phyloP scores from a whole-genome alignment of 2,888 invertebrate species.

The Ypsolopha scabrella region DNA sequence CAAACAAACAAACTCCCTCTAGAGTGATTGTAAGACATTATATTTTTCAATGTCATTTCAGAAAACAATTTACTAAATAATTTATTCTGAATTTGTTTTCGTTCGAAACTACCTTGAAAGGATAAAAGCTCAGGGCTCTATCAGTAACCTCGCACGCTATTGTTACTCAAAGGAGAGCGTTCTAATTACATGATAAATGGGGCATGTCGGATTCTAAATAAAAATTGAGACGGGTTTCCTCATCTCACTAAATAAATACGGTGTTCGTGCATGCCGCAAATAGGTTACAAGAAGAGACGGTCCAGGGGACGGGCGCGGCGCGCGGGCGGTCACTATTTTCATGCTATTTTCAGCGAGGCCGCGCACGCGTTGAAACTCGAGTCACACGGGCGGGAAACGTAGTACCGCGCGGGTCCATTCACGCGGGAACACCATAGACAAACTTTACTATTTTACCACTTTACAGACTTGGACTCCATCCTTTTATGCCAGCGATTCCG shows the following conservation, averaged over 20 bases:
- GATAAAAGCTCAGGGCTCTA: no score
- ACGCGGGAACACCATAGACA: background rate
- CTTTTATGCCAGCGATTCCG: background rate
- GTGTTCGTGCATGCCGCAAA: conserved; percentile 59
- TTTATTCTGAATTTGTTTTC: no score
- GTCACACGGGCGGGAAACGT: conserved; percentile 38
- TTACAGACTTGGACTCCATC: background rate
- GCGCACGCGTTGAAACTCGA: conserved; percentile 59
- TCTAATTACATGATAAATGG: conserved; percentile 53
- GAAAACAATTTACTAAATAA: no score
- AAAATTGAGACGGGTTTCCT: conserved; percentile 58
- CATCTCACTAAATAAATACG: conserved; percentile 66
- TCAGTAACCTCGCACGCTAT: conserved; percentile 1
- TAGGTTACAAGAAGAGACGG: conserved; percentile 41
- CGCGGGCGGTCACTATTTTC: conserved; percentile 36
- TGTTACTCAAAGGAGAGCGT: conserved; percentile 23
- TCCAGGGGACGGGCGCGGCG: conserved; percentile 20
- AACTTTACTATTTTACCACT: background rate
- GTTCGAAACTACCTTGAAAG: no score
- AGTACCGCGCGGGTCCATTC: conserved; percentile 8
- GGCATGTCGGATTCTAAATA: conserved; percentile 54
- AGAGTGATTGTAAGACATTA: no score
- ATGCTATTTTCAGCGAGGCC: conserved; percentile 58
- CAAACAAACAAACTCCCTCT: no score
- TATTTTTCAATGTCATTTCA: no score